A percentile compares a stretch with the other conserved stretches of the same genome.
Conservation (phyloP, 2,113 vertebrate species). For the Sander vitreus region DNA sequence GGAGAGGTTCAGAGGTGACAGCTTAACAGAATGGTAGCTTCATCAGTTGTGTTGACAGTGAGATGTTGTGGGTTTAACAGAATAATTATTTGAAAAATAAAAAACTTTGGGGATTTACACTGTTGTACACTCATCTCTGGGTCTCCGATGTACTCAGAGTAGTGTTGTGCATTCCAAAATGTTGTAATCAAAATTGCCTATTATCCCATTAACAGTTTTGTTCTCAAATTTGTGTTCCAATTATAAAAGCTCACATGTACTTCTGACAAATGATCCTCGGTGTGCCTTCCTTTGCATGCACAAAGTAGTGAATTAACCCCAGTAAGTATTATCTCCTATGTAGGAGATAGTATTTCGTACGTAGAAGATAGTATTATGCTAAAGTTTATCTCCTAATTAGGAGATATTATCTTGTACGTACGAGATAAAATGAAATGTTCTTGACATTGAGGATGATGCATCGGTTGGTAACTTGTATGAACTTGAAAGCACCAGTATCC, state of each 20-base stretch:
- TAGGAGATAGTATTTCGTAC: no score
- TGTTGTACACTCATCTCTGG: neutral
- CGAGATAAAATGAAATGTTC: no score
- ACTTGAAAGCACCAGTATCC: no score
- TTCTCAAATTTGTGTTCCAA: conserved; percentile 7
- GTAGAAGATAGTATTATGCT: no score
- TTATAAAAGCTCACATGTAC: conserved; percentile 4
- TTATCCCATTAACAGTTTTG: conserved; percentile 25
- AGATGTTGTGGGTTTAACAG: conserved; percentile 20
- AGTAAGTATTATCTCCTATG: no score
- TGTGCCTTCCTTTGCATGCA: neutral
- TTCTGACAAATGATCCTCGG: neutral
- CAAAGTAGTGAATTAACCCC: conserved; percentile 1
- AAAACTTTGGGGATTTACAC: conserved; percentile 6
- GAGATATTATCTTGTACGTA: no score
- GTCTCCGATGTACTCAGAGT: conserved; percentile 9
- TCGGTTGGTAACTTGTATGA: no score
- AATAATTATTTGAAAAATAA: conserved; percentile 2
- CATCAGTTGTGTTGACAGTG: conserved; percentile 32
- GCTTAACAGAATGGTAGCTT: conserved; percentile 14
- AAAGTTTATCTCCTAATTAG: no score
- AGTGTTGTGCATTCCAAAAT: neutral
- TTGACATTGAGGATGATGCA: no score
- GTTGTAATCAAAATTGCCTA: conserved; percentile 20
- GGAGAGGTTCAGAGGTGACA: neutral